Evolutionary conservation across 1,140 invertebrate genomes (phyloP).

Genomic region (Lethocerus indicus): DNA sequence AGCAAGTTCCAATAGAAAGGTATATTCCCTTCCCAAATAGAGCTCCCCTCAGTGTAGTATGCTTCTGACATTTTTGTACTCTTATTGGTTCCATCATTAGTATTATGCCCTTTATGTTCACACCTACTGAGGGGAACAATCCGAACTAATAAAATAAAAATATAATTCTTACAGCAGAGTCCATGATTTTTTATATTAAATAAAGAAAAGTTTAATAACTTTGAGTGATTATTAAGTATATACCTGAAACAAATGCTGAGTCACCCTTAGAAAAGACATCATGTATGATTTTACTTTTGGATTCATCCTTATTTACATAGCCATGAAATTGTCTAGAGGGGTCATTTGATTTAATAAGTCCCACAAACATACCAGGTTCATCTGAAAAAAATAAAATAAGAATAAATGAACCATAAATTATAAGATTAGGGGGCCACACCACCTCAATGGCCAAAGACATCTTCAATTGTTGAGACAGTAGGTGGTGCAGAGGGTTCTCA

Average conservation of each 20-base stretch:
- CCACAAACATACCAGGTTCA: conserved; percentile 62
- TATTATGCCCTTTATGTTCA: not conserved
- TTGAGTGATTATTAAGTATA: not conserved
- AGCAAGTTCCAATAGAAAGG: not conserved
- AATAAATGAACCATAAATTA: not conserved
- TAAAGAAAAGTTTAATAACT: not conserved
- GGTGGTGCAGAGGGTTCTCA: not conserved
- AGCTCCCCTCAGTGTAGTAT: too few relatives aligned
- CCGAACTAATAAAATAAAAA: not conserved
- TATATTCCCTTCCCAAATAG: too few relatives aligned
- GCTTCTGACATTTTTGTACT: not conserved
- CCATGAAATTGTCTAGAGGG: conserved; percentile 34
- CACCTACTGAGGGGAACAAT: not conserved
- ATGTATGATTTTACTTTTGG: conserved; percentile 47
- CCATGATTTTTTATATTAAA: not conserved
- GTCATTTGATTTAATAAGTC: conserved; percentile 41
- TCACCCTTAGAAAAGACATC: conserved; percentile 57
- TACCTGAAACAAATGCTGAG: conserved; percentile 47
- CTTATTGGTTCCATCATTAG: not conserved
- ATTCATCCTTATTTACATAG: conserved; percentile 45
- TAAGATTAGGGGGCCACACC: not conserved
- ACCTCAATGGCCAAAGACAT: not conserved
- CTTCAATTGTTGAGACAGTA: not conserved
- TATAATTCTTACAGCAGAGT: not conserved
- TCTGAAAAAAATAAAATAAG: conserved; percentile 23